Base-by-base conservation (phyloP, 2,113 vertebrate species). In the Bos indicus region DNA sequence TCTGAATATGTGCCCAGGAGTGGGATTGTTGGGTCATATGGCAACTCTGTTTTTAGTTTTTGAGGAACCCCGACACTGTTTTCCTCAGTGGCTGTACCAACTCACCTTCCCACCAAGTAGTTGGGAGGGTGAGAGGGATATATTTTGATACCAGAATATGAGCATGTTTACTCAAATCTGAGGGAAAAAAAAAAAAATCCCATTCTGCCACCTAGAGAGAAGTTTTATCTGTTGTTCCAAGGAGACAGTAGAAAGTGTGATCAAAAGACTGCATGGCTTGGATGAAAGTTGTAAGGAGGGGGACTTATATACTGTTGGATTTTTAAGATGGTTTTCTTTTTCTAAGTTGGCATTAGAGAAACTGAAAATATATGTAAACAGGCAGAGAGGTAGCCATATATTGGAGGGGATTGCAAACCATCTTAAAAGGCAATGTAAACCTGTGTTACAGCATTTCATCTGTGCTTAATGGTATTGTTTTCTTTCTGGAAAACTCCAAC, bases 251-350 rank as follows among this genome's bases (percentile, higher is more conserved):
- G 80, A 30, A 85, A 92, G 26, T 77, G 26, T 30, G 6, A 28
- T 57, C 62, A 86, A 17, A n/a, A 28, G 4, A 52, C 33, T 71
- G 2, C 3, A 3, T 43, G 40, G 17, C 36, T 95, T 57, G 48
- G 48, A 77, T 51, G 33, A 43, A 62, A 81, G 88, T 46, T 33
- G 11, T 40, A 10, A 28, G 60, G 81, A 89, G 16, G 12, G 28
- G 30, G 57, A 62, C 23, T 43, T 9, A 52, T 67, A 54, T 33
- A 16, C 46, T 30, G 36, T 71, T 93, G 57, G 36, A 30, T 40
- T 51, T 91, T 96, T 78, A 30, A 78, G 83, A 30, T 71, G 82
- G n/a, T 87, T 94, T 97, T 89, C 87, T 91, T 96, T 95, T 91
- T 78, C 56, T 82, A 78, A 94, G 23, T 95, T 92, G 90, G 92